Base-by-base conservation (phyloP, 2,113 vertebrate species). In the Paratilapia polleni region DNA sequence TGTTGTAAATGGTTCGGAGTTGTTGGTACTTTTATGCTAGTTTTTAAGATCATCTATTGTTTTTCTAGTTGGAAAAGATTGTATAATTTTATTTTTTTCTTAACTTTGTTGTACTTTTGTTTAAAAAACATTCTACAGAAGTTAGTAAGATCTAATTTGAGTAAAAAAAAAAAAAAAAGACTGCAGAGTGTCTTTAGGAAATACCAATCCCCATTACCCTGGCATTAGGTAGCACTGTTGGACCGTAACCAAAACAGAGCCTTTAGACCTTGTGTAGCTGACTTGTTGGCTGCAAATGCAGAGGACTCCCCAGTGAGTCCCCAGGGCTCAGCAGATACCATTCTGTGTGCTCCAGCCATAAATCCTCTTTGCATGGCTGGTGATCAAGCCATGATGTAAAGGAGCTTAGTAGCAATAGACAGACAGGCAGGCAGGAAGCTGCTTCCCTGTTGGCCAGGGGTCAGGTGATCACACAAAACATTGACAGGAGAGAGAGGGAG, bases 321-420 rank as follows among this genome's bases (percentile, higher is more conserved):
- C 87, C 80, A 61, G 83, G 82, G 81, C 80, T 94, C 90, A 88
- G 91, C 86, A 83, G 88, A 83, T 89, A 91, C 86, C 66, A 88
- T 91, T 91, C 85, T 92, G 83, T 59, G 56, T 91, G 86, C 85
- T 92, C 41, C 88, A 86, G 89, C 84, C 87, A 93, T 90, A 96
- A 96, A 95, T 96, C 95, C 95, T 95, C 94, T 95, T 96, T 95
- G 90, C 93, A 84, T 92, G 89, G 91, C 88, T 78, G 82, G 87
- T 88, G 92, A 92, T 93, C 93, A 93, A 90, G 89, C 84, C 90
- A n/a, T 92, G 94, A 94, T 92, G 94, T 94, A 95, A 94, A 94
- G 90, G 88, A 94, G 95, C 94, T 96, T 96, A 95, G 87, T 52
- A 80, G 87, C 83, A 83, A 89, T 57, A 91, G 91, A 89, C 90